Percentiles rank a stretch among this genome's conserved stretches.
Evolutionary conservation across 1,140 invertebrate genomes (phyloP).

Genomic region (Oryctes rhinoceros): DNA sequence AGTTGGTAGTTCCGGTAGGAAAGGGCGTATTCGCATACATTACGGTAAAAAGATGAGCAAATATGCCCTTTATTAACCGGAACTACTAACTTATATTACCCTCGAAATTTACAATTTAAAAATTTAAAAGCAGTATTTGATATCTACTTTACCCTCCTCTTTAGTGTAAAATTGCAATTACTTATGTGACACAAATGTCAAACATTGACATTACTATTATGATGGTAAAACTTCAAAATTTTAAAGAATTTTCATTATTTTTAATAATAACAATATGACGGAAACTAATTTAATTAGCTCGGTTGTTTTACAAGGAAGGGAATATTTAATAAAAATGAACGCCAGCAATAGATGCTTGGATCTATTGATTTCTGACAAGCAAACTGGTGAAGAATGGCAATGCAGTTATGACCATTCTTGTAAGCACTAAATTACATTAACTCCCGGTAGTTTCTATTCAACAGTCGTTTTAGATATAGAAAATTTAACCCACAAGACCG

Average conservation of each 20-base stretch:
- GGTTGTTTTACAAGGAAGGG: constrained; percentile 62
- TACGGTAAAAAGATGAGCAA: too few species aligned
- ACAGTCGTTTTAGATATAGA: constrained; percentile 62
- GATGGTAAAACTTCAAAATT: constrained; percentile 33
- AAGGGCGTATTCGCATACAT: too few species aligned
- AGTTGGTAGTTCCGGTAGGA: too few species aligned
- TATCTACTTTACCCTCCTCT: too few species aligned
- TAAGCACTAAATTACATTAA: constrained; percentile 51
- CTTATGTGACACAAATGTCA: not conserved
- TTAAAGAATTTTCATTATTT: constrained; percentile 26
- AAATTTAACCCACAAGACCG: constrained; percentile 65
- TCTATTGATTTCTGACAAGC: constrained; percentile 63
- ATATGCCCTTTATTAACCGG: too few species aligned
- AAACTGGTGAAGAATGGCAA: constrained; percentile 65
- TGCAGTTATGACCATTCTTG: constrained; percentile 64
- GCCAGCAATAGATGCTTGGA: constrained; percentile 59
- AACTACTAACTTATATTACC: too few species aligned
- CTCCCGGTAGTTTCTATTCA: not conserved
- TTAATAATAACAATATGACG: constrained; percentile 45
- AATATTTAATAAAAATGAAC: constrained; percentile 63
- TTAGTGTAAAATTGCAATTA: too few species aligned
- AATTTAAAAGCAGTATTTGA: too few species aligned
- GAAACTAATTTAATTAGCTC: constrained; percentile 61
- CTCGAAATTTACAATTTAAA: too few species aligned
- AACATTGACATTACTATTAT: constrained; percentile 10